Conservation (phyloP, 1,140 invertebrate species). For the Drosophila kanapiae region DNA sequence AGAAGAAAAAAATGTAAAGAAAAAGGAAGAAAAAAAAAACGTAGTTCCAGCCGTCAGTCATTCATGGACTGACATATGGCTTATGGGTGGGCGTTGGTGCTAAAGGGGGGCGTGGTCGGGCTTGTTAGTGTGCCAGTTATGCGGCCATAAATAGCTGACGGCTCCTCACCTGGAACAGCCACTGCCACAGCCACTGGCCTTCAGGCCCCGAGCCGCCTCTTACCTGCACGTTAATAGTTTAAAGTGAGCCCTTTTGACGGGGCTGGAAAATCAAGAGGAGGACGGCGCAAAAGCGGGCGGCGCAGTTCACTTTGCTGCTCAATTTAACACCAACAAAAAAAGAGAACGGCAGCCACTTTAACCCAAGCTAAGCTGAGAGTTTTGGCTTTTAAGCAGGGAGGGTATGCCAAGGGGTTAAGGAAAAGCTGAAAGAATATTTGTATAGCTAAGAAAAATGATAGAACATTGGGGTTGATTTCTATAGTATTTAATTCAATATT, state of each 20-base stretch:
- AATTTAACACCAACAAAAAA: conserved; percentile 78
- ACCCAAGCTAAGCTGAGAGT: conserved; percentile 23
- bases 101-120: conserved; percentile 18
- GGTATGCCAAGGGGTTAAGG: background rate
- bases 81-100: conserved; percentile 23
- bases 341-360: conserved; percentile 58
- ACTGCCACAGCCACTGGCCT: conserved; percentile 18
- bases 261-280: background rate
- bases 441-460: background rate
- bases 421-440: too few relatives aligned
- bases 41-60: conserved; percentile 52
- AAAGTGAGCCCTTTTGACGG: conserved; percentile 75
- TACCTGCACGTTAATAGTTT: conserved; percentile 72
- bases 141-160: conserved; percentile 75
- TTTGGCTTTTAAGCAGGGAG: conserved; percentile 14
- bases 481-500: background rate
- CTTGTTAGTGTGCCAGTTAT: conserved; percentile 75
- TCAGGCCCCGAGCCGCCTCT: conserved; percentile 11
- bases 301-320: conserved; percentile 63
- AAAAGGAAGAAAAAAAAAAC: background rate
- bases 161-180: conserved; percentile 33
- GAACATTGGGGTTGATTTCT: background rate
- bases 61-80: conserved; percentile 75
- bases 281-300: background rate
- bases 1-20: background rate